Percentiles rank a stretch among this genome's conserved stretches.
These are phyloP conservation scores for Urocitellus parryii DNA, from an alignment of 2,113 vertebrate genomes.

Conservation along the genomic window DNA sequence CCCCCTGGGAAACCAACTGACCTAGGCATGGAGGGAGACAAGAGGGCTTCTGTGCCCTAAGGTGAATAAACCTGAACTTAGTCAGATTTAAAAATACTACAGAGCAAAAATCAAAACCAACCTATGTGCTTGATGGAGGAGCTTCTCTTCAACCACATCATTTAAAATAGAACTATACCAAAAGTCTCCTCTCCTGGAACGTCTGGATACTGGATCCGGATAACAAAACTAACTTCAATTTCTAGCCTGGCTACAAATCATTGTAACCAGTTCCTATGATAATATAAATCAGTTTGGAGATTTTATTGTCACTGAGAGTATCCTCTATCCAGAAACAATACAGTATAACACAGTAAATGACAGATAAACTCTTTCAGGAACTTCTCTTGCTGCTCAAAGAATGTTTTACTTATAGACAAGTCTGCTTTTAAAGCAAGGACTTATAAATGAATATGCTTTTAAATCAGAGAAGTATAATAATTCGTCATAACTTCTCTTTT, in stretches of 20 bases:
- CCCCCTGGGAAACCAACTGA: neutral
- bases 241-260: constrained; percentile 51
- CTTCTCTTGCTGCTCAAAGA: constrained; percentile 36
- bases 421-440: constrained; percentile 40
- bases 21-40: neutral
- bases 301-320: constrained; percentile 7
- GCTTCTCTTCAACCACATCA: neutral
- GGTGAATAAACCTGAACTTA: constrained; percentile 11
- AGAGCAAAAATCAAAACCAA: constrained; percentile 45
- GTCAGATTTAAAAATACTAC: constrained; percentile 2
- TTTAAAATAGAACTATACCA: constrained; percentile 37
- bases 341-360: neutral
- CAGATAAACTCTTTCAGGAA: neutral
- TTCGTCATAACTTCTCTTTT: constrained; percentile 8
- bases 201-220: neutral
- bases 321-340: neutral
- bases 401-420: neutral
- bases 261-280: neutral
- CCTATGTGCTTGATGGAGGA: neutral
- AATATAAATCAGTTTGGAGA: constrained; percentile 53
- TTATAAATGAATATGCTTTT: neutral
- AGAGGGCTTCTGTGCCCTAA: neutral
- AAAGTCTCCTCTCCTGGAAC: neutral
- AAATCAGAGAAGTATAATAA: neutral
- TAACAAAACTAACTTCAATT: constrained; percentile 50